Percentiles rank a stretch among this genome's conserved stretches.
phyloP scores from a whole-genome alignment of 2,797 vertebrate genomes.

The Huso huso region DNA sequence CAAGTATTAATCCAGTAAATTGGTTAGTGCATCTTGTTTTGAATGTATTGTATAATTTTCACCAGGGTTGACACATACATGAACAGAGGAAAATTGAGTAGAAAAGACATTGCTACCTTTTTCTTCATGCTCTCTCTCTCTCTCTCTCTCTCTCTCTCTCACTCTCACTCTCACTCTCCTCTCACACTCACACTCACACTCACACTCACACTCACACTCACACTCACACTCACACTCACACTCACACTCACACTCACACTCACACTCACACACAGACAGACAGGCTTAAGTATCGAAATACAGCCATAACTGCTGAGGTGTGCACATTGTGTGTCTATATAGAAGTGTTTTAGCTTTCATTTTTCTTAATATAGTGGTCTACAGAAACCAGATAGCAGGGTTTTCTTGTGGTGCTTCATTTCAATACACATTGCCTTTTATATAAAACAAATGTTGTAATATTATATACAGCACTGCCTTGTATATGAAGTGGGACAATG shows the following conservation, averaged over 20 bases:
- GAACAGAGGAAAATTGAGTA: neutral
- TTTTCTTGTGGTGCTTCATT: too few species aligned
- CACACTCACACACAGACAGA: neutral
- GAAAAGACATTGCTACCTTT: neutral
- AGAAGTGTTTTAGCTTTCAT: constrained; percentile 17
- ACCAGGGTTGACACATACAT: too few species aligned
- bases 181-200: neutral
- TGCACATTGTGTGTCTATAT: constrained; percentile 32
- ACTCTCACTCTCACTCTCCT: constrained; percentile 1
- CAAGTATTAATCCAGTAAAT: too few species aligned
- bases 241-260: neutral
- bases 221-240: neutral
- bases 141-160: constrained; percentile 10
- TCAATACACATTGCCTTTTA: too few species aligned
- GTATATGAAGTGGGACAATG: too few species aligned
- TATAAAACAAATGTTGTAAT: too few species aligned
- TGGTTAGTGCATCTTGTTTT: too few species aligned
- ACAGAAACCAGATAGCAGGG: too few species aligned
- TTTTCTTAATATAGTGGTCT: neutral
- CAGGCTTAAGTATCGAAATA: too few species aligned
- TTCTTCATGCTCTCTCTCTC: constrained; percentile 1
- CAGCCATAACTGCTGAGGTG: neutral
- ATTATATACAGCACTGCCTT: too few species aligned
- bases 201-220: neutral
- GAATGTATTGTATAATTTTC: too few species aligned